phyloP scores from a whole-genome alignment of 2,888 invertebrate genomes.

The Caenorhabditis plicata region DNA sequence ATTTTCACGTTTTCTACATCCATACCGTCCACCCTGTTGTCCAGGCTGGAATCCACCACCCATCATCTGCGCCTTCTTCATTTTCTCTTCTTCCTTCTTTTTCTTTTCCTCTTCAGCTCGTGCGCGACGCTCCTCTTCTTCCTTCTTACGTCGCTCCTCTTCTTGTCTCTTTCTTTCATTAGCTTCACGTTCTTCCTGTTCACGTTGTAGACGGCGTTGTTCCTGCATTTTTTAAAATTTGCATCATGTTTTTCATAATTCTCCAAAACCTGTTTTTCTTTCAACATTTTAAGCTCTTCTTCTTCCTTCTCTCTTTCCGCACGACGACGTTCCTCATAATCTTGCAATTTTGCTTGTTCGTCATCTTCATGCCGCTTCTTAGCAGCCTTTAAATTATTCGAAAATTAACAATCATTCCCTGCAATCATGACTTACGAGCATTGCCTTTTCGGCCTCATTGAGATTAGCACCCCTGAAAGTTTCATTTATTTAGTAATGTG shows the following conservation, averaged over 20 bases:
- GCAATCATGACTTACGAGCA: conserved; percentile 72
- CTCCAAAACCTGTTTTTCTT: conserved; percentile 79
- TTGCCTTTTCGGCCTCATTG: conserved; percentile 59
- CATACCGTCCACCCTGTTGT: conserved; percentile 30
- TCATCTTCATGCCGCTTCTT: conserved; percentile 65
- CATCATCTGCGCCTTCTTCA: conserved; percentile 44
- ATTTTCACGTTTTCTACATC: not conserved
- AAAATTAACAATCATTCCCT: conserved; percentile 1
- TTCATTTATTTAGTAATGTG: not conserved
- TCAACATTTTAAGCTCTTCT: conserved; percentile 89
- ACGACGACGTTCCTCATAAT: conserved; percentile 62
- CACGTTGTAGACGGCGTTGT: conserved; percentile 57
- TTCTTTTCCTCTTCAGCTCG: conserved; percentile 57
- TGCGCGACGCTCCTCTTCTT: conserved; percentile 53
- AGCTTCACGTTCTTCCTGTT: conserved; percentile 59
- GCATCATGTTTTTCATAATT: no score
- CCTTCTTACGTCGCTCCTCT: conserved; percentile 59
- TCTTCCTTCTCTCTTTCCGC: conserved; percentile 53
- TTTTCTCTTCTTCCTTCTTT: conserved; percentile 60
- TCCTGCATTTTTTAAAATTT: no score
- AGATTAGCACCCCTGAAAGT: conserved; percentile 33
- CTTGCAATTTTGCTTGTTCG: conserved; percentile 59
- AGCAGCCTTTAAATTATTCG: no score
- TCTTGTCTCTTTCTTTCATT: conserved; percentile 52
- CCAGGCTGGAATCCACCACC: conserved; percentile 22